These are phyloP conservation scores for Zoanthus gigantus DNA, from an alignment of 92 coral and sea anemone species.

Conservation along the genomic window DNA sequence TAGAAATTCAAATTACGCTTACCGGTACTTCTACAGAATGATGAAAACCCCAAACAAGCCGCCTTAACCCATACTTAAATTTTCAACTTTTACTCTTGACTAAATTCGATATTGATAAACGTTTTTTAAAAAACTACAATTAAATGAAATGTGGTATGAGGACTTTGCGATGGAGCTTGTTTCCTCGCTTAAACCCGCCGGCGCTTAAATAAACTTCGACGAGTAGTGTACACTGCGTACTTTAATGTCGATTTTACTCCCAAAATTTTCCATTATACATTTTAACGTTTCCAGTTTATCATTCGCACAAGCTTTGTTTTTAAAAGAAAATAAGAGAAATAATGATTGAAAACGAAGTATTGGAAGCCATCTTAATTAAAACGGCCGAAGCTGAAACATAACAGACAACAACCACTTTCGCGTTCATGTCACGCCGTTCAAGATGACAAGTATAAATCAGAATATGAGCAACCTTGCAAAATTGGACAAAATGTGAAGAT, in stretches of 20 bases:
- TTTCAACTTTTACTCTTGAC: background rate
- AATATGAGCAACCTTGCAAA: background rate
- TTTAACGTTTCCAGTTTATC: background rate
- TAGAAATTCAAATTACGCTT: background rate
- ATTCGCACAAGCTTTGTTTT: background rate
- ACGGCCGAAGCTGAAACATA: background rate
- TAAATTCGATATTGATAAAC: background rate
- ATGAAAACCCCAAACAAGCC: background rate
- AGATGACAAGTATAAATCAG: background rate
- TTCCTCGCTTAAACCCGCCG: background rate
- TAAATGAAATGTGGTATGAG: background rate
- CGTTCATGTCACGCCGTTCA: slow-evolving; percentile 25
- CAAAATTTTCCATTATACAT: background rate
- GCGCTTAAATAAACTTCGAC: background rate
- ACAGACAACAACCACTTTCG: background rate
- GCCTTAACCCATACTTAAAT: background rate
- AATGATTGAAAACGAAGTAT: background rate
- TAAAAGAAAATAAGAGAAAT: background rate
- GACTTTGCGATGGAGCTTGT: background rate
- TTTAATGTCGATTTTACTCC: background rate
- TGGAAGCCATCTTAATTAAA: background rate
- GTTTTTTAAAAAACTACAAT: background rate
- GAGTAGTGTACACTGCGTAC: background rate
- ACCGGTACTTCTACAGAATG: background rate
- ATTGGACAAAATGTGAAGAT: background rate